Conservation (phyloP, 1,140 invertebrate genomes). For the Ostrea edulis region DNA sequence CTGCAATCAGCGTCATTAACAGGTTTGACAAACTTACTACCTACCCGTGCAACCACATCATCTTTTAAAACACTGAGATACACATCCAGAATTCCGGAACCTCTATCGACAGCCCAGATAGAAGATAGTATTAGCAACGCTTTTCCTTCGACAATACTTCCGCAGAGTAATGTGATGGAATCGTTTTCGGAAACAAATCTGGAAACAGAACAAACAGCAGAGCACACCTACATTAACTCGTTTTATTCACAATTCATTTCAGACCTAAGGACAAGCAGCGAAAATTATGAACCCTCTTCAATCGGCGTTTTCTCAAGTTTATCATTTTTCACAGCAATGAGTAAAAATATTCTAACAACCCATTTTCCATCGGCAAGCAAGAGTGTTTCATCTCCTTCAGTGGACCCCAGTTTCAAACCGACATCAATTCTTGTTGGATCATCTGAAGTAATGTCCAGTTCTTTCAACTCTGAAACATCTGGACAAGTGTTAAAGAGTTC, state of each 20-base stretch:
- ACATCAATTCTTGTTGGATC: not conserved
- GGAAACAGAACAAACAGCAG: conserved; percentile 2
- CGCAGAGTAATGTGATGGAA: conserved; percentile 4
- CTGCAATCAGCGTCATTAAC: conserved; percentile 23
- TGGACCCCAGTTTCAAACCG: not conserved
- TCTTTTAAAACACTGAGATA: conserved; percentile 17
- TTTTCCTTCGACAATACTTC: conserved; percentile 27
- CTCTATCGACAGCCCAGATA: not conserved
- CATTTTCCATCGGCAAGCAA: not conserved
- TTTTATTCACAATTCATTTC: not conserved
- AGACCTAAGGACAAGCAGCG: conserved; percentile 3
- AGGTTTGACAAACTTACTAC: conserved; percentile 34
- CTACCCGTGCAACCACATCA: conserved; percentile 1
- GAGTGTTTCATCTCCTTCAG: not conserved
- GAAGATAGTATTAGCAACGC: not conserved
- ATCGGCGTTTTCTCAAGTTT: not conserved
- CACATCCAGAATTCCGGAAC: conserved; percentile 4
- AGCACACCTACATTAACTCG: not conserved
- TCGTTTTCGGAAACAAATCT: conserved; percentile 24
- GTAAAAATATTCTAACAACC: not conserved
- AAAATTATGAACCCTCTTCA: not conserved
- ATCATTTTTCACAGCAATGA: not conserved
- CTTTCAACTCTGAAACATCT: not conserved
- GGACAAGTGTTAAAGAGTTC: not conserved
- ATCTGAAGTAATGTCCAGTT: not conserved